Conservation (phyloP, 2,888 invertebrate genomes). For the Mesorhabditis spiculigera region DNA sequence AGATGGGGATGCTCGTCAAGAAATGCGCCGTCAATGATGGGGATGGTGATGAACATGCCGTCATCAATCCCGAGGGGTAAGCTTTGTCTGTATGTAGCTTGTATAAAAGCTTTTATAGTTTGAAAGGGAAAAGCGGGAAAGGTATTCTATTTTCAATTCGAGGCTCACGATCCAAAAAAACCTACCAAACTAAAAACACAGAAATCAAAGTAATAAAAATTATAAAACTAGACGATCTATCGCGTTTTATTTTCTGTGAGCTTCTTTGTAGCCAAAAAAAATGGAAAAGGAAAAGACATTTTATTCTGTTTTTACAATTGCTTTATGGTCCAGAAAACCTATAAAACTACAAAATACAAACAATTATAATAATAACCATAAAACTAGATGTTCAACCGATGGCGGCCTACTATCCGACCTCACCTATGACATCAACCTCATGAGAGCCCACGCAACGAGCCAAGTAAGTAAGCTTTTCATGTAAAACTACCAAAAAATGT, state of each 20-base stretch:
- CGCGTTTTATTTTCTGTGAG: too few species aligned
- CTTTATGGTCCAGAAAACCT: too few species aligned
- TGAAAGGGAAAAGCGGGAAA: constrained; percentile 8
- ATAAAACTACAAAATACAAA: neutral
- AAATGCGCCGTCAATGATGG: constrained; percentile 56
- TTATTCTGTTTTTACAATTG: too few species aligned
- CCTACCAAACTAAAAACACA: too few species aligned
- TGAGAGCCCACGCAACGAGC: constrained; percentile 54
- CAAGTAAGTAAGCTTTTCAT: constrained; percentile 21
- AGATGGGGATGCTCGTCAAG: constrained; percentile 57
- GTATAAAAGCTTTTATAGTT: constrained; percentile 6
- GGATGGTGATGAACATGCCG: constrained; percentile 54
- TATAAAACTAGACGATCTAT: too few species aligned
- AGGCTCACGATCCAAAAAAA: too few species aligned
- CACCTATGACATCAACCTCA: constrained; percentile 46
- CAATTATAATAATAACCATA: neutral
- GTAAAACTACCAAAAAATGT: neutral
- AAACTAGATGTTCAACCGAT: constrained; percentile 48
- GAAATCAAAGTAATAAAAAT: too few species aligned
- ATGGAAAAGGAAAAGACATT: too few species aligned
- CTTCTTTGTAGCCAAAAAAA: too few species aligned
- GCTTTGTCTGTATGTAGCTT: neutral
- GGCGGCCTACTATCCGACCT: constrained; percentile 46
- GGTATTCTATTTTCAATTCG: neutral
- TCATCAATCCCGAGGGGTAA: constrained; percentile 50